These are phyloP conservation scores for Simalia tracyae DNA, from an alignment of 2,797 vertebrate genomes.

Conservation along the genomic window DNA sequence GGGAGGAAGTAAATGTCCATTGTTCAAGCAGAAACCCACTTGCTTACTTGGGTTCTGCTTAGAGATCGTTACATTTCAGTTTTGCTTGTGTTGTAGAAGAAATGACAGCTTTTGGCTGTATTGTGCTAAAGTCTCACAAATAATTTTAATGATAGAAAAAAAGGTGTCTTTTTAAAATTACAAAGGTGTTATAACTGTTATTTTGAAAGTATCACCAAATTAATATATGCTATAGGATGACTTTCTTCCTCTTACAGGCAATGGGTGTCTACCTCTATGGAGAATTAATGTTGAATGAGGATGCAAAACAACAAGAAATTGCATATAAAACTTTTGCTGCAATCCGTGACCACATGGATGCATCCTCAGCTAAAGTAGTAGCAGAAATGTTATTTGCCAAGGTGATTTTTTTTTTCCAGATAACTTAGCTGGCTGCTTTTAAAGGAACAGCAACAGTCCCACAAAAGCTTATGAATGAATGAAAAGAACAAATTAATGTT, in stretches of 20 bases:
- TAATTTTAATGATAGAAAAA: neutral
- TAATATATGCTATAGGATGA: conserved; percentile 22
- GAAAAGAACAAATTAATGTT: neutral
- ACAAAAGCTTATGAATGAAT: neutral
- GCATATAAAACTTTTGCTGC: conserved; percentile 83
- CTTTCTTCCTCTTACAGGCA: conserved; percentile 78
- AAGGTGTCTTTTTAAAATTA: neutral
- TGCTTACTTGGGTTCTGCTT: neutral
- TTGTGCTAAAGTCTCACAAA: neutral
- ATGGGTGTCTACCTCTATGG: conserved; percentile 97
- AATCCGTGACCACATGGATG: conserved; percentile 86
- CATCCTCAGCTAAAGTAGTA: conserved; percentile 83
- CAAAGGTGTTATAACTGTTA: neutral
- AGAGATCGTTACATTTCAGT: neutral
- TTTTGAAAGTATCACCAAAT: neutral
- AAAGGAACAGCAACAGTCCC: neutral
- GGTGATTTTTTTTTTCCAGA: conserved; percentile 56
- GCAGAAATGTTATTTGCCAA: conserved; percentile 91
- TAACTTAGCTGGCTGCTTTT: conserved; percentile 8
- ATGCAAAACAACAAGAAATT: conserved; percentile 85
- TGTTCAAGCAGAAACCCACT: neutral
- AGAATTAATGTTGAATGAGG: conserved; percentile 94
- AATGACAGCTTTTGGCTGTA: neutral
- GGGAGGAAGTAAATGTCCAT: neutral
- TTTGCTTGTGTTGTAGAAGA: neutral